Conservation (phyloP, 2,113 vertebrate species). For the Anguilla rostrata region DNA sequence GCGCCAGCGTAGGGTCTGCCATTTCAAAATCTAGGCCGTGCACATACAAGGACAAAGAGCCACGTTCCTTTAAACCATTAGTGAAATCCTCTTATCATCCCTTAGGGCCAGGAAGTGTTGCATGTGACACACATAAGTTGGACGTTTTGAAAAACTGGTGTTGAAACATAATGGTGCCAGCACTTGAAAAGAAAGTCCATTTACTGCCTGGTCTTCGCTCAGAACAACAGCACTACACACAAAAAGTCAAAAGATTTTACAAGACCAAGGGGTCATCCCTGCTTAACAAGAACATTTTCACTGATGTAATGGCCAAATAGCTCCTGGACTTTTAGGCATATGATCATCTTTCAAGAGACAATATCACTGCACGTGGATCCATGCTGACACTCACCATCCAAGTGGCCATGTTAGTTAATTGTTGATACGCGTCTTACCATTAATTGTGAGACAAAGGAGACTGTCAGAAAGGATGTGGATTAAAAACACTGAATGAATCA, state of each 20-base stretch:
- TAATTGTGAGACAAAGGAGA: constrained; percentile 11
- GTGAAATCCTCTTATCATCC: neutral
- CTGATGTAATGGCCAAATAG: neutral
- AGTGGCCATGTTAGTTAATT: neutral
- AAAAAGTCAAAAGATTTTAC: neutral
- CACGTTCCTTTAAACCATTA: neutral
- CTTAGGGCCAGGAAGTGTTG: neutral
- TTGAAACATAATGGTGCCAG: neutral
- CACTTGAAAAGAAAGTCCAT: neutral
- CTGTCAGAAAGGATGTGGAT: neutral
- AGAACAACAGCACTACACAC: neutral
- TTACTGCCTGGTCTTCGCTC: neutral
- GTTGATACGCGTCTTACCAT: neutral
- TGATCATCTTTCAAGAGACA: neutral
- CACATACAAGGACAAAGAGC: neutral
- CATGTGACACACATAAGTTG: neutral
- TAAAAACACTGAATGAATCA: constrained; percentile 11
- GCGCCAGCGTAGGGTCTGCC: neutral
- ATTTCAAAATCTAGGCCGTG: neutral
- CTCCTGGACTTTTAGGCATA: neutral
- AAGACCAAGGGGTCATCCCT: neutral
- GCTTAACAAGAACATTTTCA: neutral
- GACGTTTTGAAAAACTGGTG: neutral
- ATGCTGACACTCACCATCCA: neutral
- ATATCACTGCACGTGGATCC: neutral